These are phyloP conservation scores for Xestia rhomboidea DNA, from an alignment of 2,888 invertebrate genomes.

Conservation along the genomic window DNA sequence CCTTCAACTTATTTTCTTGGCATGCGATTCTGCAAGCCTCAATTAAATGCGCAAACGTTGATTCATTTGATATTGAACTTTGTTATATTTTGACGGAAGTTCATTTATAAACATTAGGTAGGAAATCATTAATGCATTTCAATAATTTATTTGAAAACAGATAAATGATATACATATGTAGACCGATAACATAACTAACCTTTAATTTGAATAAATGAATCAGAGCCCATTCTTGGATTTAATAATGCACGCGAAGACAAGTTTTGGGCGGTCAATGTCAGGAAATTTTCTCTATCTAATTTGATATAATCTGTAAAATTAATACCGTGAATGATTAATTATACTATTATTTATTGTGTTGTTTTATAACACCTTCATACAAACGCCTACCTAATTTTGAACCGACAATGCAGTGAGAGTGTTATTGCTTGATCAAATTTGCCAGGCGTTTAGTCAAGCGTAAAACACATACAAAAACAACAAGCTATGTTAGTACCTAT, in stretches of 20 bases:
- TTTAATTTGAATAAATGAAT: background rate
- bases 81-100: constrained; percentile 34
- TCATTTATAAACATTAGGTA: constrained; percentile 19
- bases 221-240: background rate
- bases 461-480: background rate
- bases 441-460: constrained; percentile 44
- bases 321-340: background rate
- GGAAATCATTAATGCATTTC: constrained; percentile 20
- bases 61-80: constrained; percentile 43
- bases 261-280: background rate
- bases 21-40: constrained; percentile 11
- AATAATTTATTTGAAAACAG: constrained; percentile 5
- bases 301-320: background rate
- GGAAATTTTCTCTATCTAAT: background rate
- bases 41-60: constrained; percentile 38
- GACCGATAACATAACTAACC: background rate
- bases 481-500: background rate
- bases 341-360: background rate
- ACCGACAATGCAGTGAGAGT: constrained; percentile 1
- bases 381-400: constrained; percentile 46
- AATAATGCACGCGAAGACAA: background rate
- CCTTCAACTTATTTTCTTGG: constrained; percentile 60
- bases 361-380: background rate
- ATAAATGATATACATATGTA: background rate
- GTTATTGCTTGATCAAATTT: constrained; percentile 40